Conservation (phyloP, 2,113 vertebrate genomes). For the Anguilla rostrata region DNA sequence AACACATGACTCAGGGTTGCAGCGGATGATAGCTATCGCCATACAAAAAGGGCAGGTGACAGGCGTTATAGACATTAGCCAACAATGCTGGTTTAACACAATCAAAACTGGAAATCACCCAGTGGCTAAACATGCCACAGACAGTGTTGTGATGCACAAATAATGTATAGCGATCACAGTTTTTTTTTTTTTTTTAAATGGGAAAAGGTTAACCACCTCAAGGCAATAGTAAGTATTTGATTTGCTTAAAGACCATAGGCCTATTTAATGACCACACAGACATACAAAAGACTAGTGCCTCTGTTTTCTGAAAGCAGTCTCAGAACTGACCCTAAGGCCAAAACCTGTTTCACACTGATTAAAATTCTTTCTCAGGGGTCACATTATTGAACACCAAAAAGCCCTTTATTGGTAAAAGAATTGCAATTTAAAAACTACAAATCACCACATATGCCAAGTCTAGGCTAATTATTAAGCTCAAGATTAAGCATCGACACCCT, state of each 20-base stretch:
- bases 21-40: neutral
- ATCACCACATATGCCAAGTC: slow-evolving; percentile 3
- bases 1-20: neutral
- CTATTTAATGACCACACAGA: slow-evolving; percentile 2
- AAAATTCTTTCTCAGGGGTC: slow-evolving; percentile 26
- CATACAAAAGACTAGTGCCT: neutral
- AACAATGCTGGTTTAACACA: neutral
- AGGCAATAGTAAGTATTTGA: neutral
- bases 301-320: slow-evolving; percentile 10
- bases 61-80: neutral
- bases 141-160: neutral
- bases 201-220: neutral
- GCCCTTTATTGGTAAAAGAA: slow-evolving; percentile 13
- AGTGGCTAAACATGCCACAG: neutral
- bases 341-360: slow-evolving; percentile 19
- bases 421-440: slow-evolving; percentile 24
- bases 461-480: slow-evolving; percentile 5
- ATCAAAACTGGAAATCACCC: neutral
- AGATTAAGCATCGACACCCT: slow-evolving; percentile 14
- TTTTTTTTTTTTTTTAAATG: neutral
- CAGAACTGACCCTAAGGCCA: neutral
- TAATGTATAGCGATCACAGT: neutral
- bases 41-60: neutral
- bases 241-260: neutral
- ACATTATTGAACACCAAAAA: slow-evolving; percentile 31